These are phyloP conservation scores for Odobenus rosmarus DNA, from an alignment of 2,113 vertebrate species.

Conservation along the genomic window DNA sequence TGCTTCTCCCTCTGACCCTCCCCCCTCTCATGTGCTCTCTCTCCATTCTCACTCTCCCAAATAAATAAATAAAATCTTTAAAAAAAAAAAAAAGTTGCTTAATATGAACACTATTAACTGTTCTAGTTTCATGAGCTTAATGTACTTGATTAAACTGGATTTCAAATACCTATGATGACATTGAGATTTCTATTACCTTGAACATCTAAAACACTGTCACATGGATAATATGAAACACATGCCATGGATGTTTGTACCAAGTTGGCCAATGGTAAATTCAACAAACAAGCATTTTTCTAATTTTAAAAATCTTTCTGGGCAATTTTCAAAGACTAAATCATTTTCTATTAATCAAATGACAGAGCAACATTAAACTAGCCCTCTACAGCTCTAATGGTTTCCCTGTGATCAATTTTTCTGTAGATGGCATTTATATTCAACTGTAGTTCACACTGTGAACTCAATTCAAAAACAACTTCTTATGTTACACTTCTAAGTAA, in stretches of 20 bases:
- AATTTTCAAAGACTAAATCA: conserved; percentile 19
- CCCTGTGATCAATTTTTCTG: conserved; percentile 68
- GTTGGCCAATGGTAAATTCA: not conserved
- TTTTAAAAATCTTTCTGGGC: conserved; percentile 12
- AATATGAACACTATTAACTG: not conserved
- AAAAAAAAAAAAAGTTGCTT: too few relatives aligned
- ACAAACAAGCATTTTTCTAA: not conserved
- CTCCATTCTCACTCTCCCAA: too few relatives aligned
- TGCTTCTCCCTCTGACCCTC: too few relatives aligned
- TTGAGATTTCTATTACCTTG: not conserved
- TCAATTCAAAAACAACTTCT: conserved; percentile 65
- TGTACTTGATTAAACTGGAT: not conserved
- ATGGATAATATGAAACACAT: not conserved
- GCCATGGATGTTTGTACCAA: not conserved
- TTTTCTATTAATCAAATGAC: conserved; percentile 67
- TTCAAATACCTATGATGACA: not conserved
- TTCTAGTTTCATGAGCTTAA: not conserved
- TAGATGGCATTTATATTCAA: conserved; percentile 63
- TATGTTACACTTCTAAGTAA: conserved; percentile 60
- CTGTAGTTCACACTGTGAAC: conserved; percentile 55
- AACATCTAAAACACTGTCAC: not conserved
- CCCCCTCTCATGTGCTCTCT: too few relatives aligned
- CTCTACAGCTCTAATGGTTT: conserved; percentile 43
- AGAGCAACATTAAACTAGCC: conserved; percentile 1
- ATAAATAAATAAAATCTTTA: too few relatives aligned